phyloP scores from a whole-genome alignment of 2,797 vertebrate species.

The Crocodylus rhombifer region DNA sequence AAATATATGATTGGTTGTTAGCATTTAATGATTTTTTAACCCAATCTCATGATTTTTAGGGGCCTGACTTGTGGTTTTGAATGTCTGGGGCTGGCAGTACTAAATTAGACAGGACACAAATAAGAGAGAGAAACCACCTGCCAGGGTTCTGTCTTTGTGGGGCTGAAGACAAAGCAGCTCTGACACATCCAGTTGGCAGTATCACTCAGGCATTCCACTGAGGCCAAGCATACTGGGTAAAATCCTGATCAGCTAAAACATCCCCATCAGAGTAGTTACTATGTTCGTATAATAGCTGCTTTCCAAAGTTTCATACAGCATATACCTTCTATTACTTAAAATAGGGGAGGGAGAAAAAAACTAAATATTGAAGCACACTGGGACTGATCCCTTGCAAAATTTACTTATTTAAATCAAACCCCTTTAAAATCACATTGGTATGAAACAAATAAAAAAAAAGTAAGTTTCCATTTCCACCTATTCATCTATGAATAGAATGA shows the following conservation, averaged over 20 bases:
- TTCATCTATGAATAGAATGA: slow-evolving; percentile 43
- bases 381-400: slow-evolving; percentile 48
- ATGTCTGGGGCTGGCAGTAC: slow-evolving; percentile 61
- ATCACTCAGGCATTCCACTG: slow-evolving; percentile 64
- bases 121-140: slow-evolving; percentile 59
- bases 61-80: slow-evolving; percentile 72
- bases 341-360: neutral
- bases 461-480: slow-evolving; percentile 55
- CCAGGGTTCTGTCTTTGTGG: slow-evolving; percentile 74
- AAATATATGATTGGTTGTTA: slow-evolving; percentile 52
- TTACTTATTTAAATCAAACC: slow-evolving; percentile 49
- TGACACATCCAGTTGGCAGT: slow-evolving; percentile 75
- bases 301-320: slow-evolving; percentile 22
- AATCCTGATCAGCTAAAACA: slow-evolving; percentile 52
- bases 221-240: slow-evolving; percentile 68
- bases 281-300: slow-evolving; percentile 51
- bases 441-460: slow-evolving; percentile 53
- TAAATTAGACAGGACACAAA: slow-evolving; percentile 72
- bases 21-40: slow-evolving; percentile 61
- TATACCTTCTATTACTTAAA: slow-evolving; percentile 48
- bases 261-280: slow-evolving; percentile 42
- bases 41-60: slow-evolving; percentile 68
- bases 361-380: neutral
- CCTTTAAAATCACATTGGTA: slow-evolving; percentile 56
- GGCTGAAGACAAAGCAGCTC: slow-evolving; percentile 73